Conservation (phyloP, 2,797 vertebrate species). For the Trematomus bernacchii region DNA sequence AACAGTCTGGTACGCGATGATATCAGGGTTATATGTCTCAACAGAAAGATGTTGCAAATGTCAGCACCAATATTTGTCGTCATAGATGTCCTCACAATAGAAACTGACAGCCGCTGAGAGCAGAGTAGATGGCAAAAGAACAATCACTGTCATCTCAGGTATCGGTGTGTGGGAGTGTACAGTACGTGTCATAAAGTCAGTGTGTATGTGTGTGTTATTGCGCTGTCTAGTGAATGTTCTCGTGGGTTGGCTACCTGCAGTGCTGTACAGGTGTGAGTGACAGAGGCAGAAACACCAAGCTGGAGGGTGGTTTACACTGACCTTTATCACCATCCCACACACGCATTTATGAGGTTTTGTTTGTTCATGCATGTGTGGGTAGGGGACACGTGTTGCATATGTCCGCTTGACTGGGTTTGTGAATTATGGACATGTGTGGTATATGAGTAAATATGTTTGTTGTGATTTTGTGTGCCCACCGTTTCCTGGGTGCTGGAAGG, state of each 20-base stretch:
- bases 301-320: conserved; percentile 70
- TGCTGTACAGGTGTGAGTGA: conserved; percentile 63
- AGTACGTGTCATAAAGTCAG: conserved; percentile 22
- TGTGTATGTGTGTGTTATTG: conserved; percentile 17
- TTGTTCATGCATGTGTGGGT: conserved; percentile 11
- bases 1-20: not conserved
- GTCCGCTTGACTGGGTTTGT: conserved; percentile 13
- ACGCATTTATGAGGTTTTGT: conserved; percentile 15
- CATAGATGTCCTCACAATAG: conserved; percentile 28
- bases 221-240: conserved; percentile 23
- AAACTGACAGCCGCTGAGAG: conserved; percentile 29
- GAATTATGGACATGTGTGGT: not conserved
- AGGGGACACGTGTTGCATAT: conserved; percentile 12
- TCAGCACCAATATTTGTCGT: conserved; percentile 39
- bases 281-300: conserved; percentile 58
- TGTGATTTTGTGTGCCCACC: conserved; percentile 82
- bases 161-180: conserved; percentile 27
- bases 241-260: conserved; percentile 49
- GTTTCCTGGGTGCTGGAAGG: conserved; percentile 96
- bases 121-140: conserved; percentile 42
- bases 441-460: not conserved
- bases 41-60: conserved; percentile 41
- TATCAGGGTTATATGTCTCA: not conserved
- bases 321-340: conserved; percentile 66
- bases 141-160: conserved; percentile 47